These are phyloP conservation scores for Catocala sponsa DNA, from an alignment of 2,888 invertebrate species.

Conservation along the genomic window DNA sequence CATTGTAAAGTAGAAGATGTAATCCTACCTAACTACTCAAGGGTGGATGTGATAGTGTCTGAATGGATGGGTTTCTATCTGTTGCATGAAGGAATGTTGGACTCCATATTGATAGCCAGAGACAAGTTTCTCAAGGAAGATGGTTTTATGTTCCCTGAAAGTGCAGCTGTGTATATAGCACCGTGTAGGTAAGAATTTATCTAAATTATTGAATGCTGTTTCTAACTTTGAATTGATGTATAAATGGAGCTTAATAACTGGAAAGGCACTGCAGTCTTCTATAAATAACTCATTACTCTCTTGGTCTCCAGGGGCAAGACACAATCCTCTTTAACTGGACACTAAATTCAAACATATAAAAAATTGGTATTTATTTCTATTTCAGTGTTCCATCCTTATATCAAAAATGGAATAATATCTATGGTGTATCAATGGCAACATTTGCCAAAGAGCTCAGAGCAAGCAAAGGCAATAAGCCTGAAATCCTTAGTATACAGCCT, in stretches of 20 bases:
- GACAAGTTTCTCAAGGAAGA: constrained; percentile 92
- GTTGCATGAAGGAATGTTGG: constrained; percentile 98
- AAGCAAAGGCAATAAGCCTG: constrained; percentile 90
- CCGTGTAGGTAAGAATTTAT: constrained; percentile 89
- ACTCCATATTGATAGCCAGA: constrained; percentile 94
- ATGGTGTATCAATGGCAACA: constrained; percentile 93
- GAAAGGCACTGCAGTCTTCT: too few species aligned
- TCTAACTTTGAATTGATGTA: too few species aligned
- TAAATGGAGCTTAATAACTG: too few species aligned
- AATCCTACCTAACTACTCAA: constrained; percentile 87
- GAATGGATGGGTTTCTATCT: constrained; percentile 99
- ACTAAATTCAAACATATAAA: not conserved
- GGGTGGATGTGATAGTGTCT: constrained; percentile 96
- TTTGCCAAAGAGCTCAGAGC: constrained; percentile 90
- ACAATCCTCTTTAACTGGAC: not conserved
- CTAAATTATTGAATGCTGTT: too few species aligned
- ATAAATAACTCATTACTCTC: not conserved
- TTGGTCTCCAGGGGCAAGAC: not conserved
- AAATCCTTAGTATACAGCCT: constrained; percentile 86
- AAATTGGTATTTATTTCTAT: constrained; percentile 17
- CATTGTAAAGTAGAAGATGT: constrained; percentile 94
- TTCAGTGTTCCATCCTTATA: constrained; percentile 89
- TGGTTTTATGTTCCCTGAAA: constrained; percentile 93
- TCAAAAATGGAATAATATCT: constrained; percentile 93
- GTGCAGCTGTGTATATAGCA: constrained; percentile 87